Percentiles rank a stretch among this genome's conserved stretches.
phyloP scores from a whole-genome alignment of 1,140 invertebrate genomes.

The Dendroctonus valens region DNA sequence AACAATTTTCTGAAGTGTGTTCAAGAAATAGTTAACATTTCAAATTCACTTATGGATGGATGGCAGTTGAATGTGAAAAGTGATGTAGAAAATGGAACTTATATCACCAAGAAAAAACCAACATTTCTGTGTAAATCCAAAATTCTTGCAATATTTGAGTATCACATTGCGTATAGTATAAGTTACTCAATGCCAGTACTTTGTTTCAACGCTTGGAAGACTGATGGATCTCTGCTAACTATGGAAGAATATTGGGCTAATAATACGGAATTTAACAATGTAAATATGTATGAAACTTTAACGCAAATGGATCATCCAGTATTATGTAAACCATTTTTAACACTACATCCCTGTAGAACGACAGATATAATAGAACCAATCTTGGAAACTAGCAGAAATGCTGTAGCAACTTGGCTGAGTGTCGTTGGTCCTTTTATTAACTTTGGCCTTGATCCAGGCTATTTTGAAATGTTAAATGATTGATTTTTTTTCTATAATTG shows the following conservation, averaged over 20 bases:
- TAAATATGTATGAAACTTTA: slow-evolving; percentile 40
- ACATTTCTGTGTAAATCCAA: slow-evolving; percentile 21
- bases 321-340: slow-evolving; percentile 50
- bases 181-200: slow-evolving; percentile 53
- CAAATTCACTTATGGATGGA: slow-evolving; percentile 22
- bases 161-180: slow-evolving; percentile 51
- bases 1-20: slow-evolving; percentile 19
- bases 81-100: slow-evolving; percentile 28
- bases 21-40: slow-evolving; percentile 20
- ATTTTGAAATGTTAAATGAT: slow-evolving; percentile 36
- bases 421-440: slow-evolving; percentile 50
- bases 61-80: slow-evolving; percentile 25
- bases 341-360: slow-evolving; percentile 53
- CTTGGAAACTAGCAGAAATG: slow-evolving; percentile 46
- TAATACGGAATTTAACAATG: slow-evolving; percentile 29
- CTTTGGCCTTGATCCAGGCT: slow-evolving; percentile 46
- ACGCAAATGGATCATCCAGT: slow-evolving; percentile 52
- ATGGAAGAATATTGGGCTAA: slow-evolving; percentile 41
- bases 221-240: slow-evolving; percentile 37
- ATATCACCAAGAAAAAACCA: slow-evolving; percentile 37
- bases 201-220: slow-evolving; percentile 50
- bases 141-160: slow-evolving; percentile 47
- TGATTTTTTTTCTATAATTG: background rate
- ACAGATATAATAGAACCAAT: slow-evolving; percentile 49
- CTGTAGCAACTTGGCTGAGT: slow-evolving; percentile 51